Base-by-base conservation (phyloP, 2,888 invertebrate genomes). In the Aphrophora alni region DNA sequence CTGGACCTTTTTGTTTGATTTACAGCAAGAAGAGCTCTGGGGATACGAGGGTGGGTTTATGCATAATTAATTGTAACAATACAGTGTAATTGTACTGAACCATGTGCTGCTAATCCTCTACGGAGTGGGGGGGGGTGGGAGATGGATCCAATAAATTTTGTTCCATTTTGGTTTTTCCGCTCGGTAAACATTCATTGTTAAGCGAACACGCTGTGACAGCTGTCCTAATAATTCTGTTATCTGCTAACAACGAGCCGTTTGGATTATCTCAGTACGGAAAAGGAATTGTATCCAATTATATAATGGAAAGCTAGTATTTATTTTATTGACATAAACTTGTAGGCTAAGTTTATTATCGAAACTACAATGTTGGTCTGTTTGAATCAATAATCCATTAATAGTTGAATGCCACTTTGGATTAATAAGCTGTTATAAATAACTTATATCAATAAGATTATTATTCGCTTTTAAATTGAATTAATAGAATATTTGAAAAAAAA, bases 161-260 rank as follows among this genome's bases (percentile, higher is more conserved):
- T 59, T 59, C 44, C 59, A 59, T 59, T 59, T 59, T 59, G 59
- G 59, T 59, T 59, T 59, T 59, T 59, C 59, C 59, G 21, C 59
- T 59, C 14, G n/a, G 59, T 21, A 59, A 59, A 59, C 59, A 59
- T 59, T 59, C 21, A 59, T 59, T 59, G n/a, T n/a, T 59, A 44
- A 4, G 59, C 59, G 12, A 59, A 59, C 59, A 14, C 21, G 21
- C 1, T 21, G 59, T 59, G 59, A 59, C 59, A 59, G 59, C 59
- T 59, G 59, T 59, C 59, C 21, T 21, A 59, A 59, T 59, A 59
- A 59, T 59, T 59, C 59, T 59, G 59, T 59, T 59, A 59, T 59
- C 59, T 59, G 21, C 59, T 3, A n/a, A 59, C 59, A 12, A 21
- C 59, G 59, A 59, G 44, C 44, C 17, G 44, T 59, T 21, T 21